Evolutionary conservation across 2,797 vertebrate species (phyloP).

Genomic region (Benthosema pterotum): DNA sequence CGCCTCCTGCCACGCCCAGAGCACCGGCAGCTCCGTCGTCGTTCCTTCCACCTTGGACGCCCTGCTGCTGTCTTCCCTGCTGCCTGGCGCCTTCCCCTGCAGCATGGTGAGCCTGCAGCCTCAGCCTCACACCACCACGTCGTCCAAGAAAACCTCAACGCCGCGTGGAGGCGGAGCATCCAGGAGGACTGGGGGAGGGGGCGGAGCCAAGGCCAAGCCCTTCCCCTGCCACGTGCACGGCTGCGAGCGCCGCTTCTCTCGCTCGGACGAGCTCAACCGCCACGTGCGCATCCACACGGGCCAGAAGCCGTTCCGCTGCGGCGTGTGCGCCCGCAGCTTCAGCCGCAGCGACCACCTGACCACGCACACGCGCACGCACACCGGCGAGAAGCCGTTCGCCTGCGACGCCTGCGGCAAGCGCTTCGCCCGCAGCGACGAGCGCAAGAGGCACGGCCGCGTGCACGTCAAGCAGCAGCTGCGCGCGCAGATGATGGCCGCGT

Average conservation of each 20-base stretch:
- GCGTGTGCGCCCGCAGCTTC: constrained; percentile 92
- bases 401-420: constrained; percentile 93
- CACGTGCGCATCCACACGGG: constrained; percentile 95
- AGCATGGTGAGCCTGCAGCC: constrained; percentile 45
- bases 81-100: constrained; percentile 71
- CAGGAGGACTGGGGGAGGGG: constrained; percentile 14
- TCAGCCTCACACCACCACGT: constrained; percentile 38
- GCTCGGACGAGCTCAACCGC: constrained; percentile 92
- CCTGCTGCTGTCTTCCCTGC: constrained; percentile 67
- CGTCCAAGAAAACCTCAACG: constrained; percentile 37
- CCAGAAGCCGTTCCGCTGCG: constrained; percentile 95
- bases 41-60: constrained; percentile 70
- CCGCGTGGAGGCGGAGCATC: constrained; percentile 8
- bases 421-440: constrained; percentile 91
- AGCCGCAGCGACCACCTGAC: constrained; percentile 98
- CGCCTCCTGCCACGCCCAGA: constrained; percentile 31
- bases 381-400: constrained; percentile 94
- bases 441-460: constrained; percentile 93
- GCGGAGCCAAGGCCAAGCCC: constrained; percentile 75
- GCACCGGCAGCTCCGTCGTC: constrained; percentile 26
- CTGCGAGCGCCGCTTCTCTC: constrained; percentile 91
- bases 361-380: constrained; percentile 95
- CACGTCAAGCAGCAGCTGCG: constrained; percentile 96
- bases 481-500: constrained; percentile 84
- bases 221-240: constrained; percentile 86